phyloP scores from a whole-genome alignment of 2,113 vertebrate species.

The Alligator sinensis region DNA sequence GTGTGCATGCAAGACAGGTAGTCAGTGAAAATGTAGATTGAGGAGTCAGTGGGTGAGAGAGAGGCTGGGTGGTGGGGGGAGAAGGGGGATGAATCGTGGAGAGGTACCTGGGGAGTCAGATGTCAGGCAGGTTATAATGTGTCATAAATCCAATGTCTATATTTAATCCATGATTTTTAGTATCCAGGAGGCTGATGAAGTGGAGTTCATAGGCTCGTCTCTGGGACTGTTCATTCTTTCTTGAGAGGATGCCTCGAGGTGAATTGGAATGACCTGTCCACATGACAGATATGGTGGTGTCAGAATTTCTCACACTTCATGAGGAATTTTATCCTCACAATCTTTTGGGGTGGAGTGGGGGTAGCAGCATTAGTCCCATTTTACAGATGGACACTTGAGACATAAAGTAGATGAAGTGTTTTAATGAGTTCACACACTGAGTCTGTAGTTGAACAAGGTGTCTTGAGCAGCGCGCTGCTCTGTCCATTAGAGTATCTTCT shows the following conservation, averaged over 20 bases:
- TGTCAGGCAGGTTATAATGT: no score
- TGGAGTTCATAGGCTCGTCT: not conserved
- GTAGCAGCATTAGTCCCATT: not conserved
- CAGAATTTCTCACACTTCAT: not conserved
- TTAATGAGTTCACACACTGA: not conserved
- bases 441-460: not conserved
- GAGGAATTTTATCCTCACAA: not conserved
- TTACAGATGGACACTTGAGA: rapidly evolving
- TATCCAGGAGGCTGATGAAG: no score
- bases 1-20: no score
- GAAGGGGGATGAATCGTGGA: no score
- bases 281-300: not conserved
- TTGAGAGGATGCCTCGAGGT: not conserved
- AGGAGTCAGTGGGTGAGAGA: no score
- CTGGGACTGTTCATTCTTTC: not conserved
- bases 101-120: no score
- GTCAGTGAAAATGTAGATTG: no score
- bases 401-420: not conserved
- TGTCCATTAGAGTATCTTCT: not conserved
- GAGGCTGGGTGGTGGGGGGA: no score
- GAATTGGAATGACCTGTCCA: not conserved
- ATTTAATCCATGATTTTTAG: no score
- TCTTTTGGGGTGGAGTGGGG: no score
- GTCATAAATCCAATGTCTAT: no score
- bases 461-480: not conserved